phyloP scores from a whole-genome alignment of 2,888 invertebrate species.

The Torymus tubicola region DNA sequence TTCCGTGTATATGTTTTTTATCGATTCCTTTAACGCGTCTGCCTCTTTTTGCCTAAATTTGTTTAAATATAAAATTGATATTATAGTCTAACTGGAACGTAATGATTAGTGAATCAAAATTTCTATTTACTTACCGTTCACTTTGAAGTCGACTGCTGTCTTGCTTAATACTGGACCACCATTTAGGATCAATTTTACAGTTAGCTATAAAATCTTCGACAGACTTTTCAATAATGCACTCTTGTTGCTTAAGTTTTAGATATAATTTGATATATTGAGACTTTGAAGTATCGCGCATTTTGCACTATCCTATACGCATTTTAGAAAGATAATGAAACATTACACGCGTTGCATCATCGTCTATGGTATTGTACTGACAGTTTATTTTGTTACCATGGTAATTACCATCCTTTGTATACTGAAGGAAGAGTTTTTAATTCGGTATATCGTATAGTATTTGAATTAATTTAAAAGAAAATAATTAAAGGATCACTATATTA shows the following conservation, averaged over 20 bases:
- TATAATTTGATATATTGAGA: conserved; percentile 56
- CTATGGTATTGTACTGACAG: background rate
- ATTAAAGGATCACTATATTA: background rate
- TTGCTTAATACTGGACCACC: conserved; percentile 62
- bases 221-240: conserved; percentile 67
- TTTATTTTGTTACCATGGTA: conserved; percentile 53
- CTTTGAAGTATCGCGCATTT: conserved; percentile 43
- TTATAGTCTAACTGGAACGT: background rate
- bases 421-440: no score
- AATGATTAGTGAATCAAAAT: background rate
- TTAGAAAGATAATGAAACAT: no score
- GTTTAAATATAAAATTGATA: no score
- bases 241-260: conserved; percentile 69
- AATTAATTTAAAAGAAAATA: conserved; percentile 9
- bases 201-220: conserved; percentile 64
- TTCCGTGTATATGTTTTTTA: no score
- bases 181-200: conserved; percentile 66
- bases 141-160: conserved; percentile 59
- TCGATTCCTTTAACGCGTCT: no score
- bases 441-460: no score
- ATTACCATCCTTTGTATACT: conserved; percentile 1
- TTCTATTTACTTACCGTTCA: conserved; percentile 66
- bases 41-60: no score
- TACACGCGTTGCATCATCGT: no score
- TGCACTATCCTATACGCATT: conserved; percentile 11